Percentiles rank a stretch among this genome's conserved stretches.
Evolutionary conservation across 2,888 invertebrate species (phyloP).

Genomic region (Cephus runcator): DNA sequence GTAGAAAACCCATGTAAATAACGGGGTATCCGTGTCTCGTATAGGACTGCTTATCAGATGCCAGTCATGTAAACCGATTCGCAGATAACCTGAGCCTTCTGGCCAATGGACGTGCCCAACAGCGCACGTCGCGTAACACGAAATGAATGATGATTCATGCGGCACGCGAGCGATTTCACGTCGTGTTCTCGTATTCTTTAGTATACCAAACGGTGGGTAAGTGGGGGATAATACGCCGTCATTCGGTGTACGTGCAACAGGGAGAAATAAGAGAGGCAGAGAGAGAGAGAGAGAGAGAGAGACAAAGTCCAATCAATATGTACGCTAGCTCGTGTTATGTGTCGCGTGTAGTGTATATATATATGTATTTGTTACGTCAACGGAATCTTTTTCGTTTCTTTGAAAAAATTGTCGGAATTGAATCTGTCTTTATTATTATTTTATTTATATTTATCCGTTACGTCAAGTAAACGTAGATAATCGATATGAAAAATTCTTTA

Average conservation of each 20-base stretch:
- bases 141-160: slow-evolving; percentile 62
- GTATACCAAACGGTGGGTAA: slow-evolving; percentile 34
- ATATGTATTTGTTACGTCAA: background rate
- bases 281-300: background rate
- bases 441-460: slow-evolving; percentile 31
- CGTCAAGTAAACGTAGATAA: slow-evolving; percentile 20
- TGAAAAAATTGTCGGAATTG: background rate
- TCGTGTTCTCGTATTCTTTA: slow-evolving; percentile 49
- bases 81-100: slow-evolving; percentile 41
- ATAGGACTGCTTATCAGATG: slow-evolving; percentile 44
- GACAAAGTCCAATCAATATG: slow-evolving; percentile 37
- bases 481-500: no score
- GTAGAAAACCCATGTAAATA: slow-evolving; percentile 30
- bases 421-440: slow-evolving; percentile 15
- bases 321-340: background rate
- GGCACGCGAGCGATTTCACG: slow-evolving; percentile 58
- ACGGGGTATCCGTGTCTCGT: slow-evolving; percentile 42
- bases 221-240: slow-evolving; percentile 56
- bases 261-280: slow-evolving; percentile 37
- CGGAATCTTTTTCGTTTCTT: background rate
- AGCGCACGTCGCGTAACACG: slow-evolving; percentile 45
- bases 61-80: slow-evolving; percentile 53
- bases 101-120: background rate
- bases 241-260: slow-evolving; percentile 56
- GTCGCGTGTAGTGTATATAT: background rate